A percentile compares a stretch with the other conserved stretches of the same genome.
Evolutionary conservation across 2,888 invertebrate species (phyloP).

Genomic region (Ischnura elegans): DNA sequence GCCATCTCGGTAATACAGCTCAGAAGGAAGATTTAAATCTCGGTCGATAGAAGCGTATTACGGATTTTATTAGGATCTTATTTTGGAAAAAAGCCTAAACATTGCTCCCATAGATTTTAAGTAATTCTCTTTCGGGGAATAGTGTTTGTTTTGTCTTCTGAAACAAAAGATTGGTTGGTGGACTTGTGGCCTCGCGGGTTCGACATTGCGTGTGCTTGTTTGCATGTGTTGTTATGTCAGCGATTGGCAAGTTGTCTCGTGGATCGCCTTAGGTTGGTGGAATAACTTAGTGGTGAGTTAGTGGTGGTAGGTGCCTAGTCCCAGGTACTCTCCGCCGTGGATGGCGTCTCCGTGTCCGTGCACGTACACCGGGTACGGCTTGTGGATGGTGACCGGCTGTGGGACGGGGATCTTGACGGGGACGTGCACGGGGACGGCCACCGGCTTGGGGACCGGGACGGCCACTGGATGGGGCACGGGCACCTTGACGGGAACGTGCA

Average conservation of each 20-base stretch:
- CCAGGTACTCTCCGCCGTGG: slow-evolving; percentile 75
- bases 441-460: slow-evolving; percentile 85
- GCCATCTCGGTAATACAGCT: too few species aligned
- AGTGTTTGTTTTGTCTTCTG: too few species aligned
- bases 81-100: too few species aligned
- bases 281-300: slow-evolving; percentile 79
- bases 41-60: too few species aligned
- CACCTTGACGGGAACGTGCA: slow-evolving; percentile 76
- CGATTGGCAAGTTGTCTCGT: slow-evolving; percentile 86
- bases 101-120: too few species aligned
- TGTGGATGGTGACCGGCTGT: slow-evolving; percentile 68
- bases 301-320: slow-evolving; percentile 78
- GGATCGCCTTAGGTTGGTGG: slow-evolving; percentile 81
- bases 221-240: slow-evolving; percentile 68
- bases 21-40: too few species aligned
- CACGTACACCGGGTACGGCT: slow-evolving; percentile 76
- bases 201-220: not conserved
- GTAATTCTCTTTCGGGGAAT: too few species aligned
- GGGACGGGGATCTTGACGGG: slow-evolving; percentile 68
- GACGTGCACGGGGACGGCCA: slow-evolving; percentile 82
- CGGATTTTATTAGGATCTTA: too few species aligned
- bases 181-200: not conserved
- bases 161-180: too few species aligned
- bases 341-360: slow-evolving; percentile 76
- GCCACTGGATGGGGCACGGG: slow-evolving; percentile 86